Base-by-base conservation (phyloP, 30 jellyfish, hydroid and myxozoan genomes). In the Sanderia malayensis region DNA sequence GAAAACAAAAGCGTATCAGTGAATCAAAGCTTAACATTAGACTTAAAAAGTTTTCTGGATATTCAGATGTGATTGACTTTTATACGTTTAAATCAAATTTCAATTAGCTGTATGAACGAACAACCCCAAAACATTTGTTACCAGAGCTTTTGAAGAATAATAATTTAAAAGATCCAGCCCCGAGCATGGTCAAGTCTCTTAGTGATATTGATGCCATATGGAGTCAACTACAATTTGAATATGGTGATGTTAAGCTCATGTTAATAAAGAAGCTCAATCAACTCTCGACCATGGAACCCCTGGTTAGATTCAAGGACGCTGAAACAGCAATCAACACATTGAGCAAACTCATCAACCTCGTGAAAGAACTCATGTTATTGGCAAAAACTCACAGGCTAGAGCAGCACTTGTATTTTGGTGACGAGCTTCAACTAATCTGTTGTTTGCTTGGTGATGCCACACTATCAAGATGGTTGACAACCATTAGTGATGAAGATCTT, bases 81-180 rank as follows among this genome's bases (percentile, higher is more conserved):
- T 67, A 67, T 29, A 67, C 80, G 20, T 67, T 67, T 1, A 67
- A 67, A 41, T 44, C 80, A 21, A 67, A 67, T 22, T 67, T 67
- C 33, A 37, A 30, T 21, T 26, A 67, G 71, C 45, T 67, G 46
- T 65, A 67, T 67, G 29, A 31, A 67, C 18, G 33, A 67, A 25
- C 80, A 18, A 67, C 80, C 37, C 80, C 80, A 19, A 29, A 31
- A 29, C 32, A 31, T 67, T 29, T 29, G 13, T 28, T 67, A 17
- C 80, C 71, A 25, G 80, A 67, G 11, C 71, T 67, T 22, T 22
- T 67, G 72, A 67, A 67, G 47, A 69, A 69, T 41, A 69, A 69
- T 37, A 23, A 37, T 41, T 30, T 31, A 17, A 69, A 69, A 46
- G 81, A 37, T 18, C 81, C 81, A 32, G 81, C 81, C 19, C 44